Conservation (phyloP, 1,140 invertebrate species). For the Patella vulgata region DNA sequence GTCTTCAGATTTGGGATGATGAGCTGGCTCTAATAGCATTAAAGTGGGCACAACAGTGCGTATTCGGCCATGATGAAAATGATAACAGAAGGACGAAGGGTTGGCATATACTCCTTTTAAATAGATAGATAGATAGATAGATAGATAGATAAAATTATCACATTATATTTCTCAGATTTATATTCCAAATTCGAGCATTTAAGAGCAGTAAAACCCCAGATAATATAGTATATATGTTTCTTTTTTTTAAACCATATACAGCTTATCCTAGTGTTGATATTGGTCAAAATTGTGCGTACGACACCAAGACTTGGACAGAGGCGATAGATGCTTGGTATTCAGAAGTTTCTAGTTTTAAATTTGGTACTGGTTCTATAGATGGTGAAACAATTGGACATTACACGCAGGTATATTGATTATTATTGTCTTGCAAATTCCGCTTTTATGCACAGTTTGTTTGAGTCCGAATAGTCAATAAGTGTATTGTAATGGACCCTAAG, state of each 20-base stretch:
- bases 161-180: no score
- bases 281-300: slow-evolving; percentile 19
- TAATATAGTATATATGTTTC: no score
- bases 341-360: slow-evolving; percentile 14
- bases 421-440: no score
- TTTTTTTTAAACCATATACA: background rate
- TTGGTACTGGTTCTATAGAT: slow-evolving; percentile 16
- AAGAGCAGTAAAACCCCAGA: no score
- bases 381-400: slow-evolving; percentile 18
- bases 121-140: no score
- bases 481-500: no score
- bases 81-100: no score
- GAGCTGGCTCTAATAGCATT: slow-evolving; percentile 4
- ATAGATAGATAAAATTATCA: no score
- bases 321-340: slow-evolving; percentile 15
- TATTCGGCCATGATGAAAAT: background rate
- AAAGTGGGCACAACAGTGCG: slow-evolving; percentile 12
- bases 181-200: no score
- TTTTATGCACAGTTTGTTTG: no score
- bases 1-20: slow-evolving; percentile 10
- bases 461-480: no score
- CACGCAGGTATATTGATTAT: slow-evolving; percentile 24
- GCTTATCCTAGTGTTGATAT: slow-evolving; percentile 2
- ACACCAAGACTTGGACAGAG: slow-evolving; percentile 6
- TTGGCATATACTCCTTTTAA: no score